Evolutionary conservation across 2,113 vertebrate genomes (phyloP), one percentile per base, ranked within the genome.

Genomic region (Capreolus pygargus): DNA sequence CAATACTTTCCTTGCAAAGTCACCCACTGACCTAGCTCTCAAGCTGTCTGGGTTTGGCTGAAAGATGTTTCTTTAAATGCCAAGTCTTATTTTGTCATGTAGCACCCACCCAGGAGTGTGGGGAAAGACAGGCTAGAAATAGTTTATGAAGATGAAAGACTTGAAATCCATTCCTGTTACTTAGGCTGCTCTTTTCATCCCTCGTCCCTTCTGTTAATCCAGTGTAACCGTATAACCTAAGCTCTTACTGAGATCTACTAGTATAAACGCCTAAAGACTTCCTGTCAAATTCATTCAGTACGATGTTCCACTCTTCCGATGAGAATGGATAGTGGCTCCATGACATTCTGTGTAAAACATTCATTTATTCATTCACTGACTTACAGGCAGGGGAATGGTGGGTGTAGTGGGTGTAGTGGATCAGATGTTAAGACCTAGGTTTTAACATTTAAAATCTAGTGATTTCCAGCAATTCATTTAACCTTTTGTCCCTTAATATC

Each of bases 181-280:
- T 98, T 94, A 92, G 57, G 97, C 13, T 90, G 60, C 2, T 30
- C 21, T 95, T 95, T 15, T 45, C 74, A 95, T 14, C 67, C 33
- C 50, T 94, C 30, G 90, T 74, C 5, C 76, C 94, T 96, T 94
- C 43, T 52, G 15, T 50, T 91, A 86, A 92, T 76, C 47, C 2
- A 57, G 17, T 67, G 57, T 94, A n/a, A 86, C 27, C 85, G 93
- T 74, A 55, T 78, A 74, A 70, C 57, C 47, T 61, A 92, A 92
- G 52, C 89, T 92, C 61, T 28, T 7, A 21, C 45, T 96, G 93
- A 55, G 85, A 25, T 86, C 36, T 76, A 61, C 21, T 76, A 61
- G 85, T 8, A 7, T 39, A 97, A 91, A 85, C 64, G 17, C 50
- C 27, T 57, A 64, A 47, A 57, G 64, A 55, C 36, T 54, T 96